Evolutionary conservation across 2,888 invertebrate genomes (phyloP).

Genomic region (Drosophila quinaria): DNA sequence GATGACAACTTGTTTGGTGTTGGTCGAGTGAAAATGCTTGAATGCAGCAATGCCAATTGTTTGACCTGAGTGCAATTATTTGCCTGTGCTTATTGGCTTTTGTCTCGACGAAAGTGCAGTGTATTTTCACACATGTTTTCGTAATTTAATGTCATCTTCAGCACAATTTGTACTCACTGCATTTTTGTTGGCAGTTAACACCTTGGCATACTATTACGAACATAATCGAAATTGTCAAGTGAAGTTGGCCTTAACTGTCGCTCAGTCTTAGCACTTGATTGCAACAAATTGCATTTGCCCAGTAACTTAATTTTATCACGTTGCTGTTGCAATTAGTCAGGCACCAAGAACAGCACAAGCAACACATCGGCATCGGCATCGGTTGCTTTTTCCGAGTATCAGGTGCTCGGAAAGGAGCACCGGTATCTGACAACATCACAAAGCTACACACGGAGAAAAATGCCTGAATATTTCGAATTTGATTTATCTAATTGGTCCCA

Average conservation of each 20-base stretch:
- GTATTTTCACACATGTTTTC: slow-evolving; percentile 11
- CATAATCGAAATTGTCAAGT: slow-evolving; percentile 37
- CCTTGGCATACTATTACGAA: slow-evolving; percentile 23
- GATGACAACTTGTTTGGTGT: slow-evolving; percentile 40
- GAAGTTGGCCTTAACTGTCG: slow-evolving; percentile 20
- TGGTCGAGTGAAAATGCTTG: slow-evolving; percentile 23
- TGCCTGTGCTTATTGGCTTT: not conserved
- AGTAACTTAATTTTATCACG: slow-evolving; percentile 68
- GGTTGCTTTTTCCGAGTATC: slow-evolving; percentile 1
- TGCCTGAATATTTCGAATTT: not conserved
- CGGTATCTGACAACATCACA: slow-evolving; percentile 6
- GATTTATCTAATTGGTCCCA: not conserved
- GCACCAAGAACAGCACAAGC: slow-evolving; percentile 6
- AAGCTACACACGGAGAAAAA: slow-evolving; percentile 1
- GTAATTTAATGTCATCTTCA: slow-evolving; percentile 7
- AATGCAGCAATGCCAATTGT: slow-evolving; percentile 38
- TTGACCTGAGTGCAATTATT: not conserved
- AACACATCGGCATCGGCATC: not conserved
- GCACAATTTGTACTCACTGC: slow-evolving; percentile 6
- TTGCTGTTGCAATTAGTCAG: slow-evolving; percentile 68
- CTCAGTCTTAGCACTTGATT: slow-evolving; percentile 53
- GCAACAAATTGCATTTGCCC: slow-evolving; percentile 69
- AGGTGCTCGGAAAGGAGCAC: not conserved
- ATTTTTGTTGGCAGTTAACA: slow-evolving; percentile 45
- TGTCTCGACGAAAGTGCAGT: not conserved